These are phyloP conservation scores for Drosophila paranaensis DNA, from an alignment of 2,888 invertebrate genomes.

Conservation along the genomic window DNA sequence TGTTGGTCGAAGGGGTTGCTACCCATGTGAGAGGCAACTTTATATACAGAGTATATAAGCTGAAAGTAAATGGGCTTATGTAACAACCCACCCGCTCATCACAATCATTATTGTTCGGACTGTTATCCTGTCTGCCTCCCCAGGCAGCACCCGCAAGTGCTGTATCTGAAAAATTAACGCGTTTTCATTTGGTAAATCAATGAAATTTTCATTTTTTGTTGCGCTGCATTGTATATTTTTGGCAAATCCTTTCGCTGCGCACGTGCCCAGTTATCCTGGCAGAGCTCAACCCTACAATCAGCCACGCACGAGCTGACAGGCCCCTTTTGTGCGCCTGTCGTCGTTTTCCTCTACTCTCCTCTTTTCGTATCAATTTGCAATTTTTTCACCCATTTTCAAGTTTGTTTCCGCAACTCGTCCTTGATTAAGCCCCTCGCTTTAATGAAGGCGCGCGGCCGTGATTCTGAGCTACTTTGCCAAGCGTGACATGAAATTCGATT, in stretches of 20 bases:
- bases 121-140: conserved; percentile 10
- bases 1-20: conserved; percentile 64
- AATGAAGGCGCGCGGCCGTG: conserved; percentile 74
- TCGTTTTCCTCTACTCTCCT: conserved; percentile 7
- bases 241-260: conserved; percentile 73
- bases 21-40: conserved; percentile 1
- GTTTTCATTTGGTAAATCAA: conserved; percentile 61
- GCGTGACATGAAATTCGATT: conserved; percentile 71
- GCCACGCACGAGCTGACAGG: conserved; percentile 76
- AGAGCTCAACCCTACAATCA: conserved; percentile 80
- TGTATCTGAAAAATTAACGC: conserved; percentile 56
- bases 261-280: conserved; percentile 63
- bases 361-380: conserved; percentile 73
- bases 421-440: conserved; percentile 60
- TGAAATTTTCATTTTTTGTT: conserved; percentile 48
- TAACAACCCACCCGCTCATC: conserved; percentile 57
- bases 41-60: conserved; percentile 8
- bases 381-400: conserved; percentile 78
- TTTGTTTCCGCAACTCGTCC: conserved; percentile 62
- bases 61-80: conserved; percentile 27
- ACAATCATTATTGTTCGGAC: conserved; percentile 17
- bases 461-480: conserved; percentile 63
- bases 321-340: conserved; percentile 70
- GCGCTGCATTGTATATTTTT: conserved; percentile 10
- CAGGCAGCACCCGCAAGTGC: conserved; percentile 51